These are phyloP conservation scores for Cyprinodon variegatus DNA, from an alignment of 2,113 vertebrate genomes.

Conservation along the genomic window DNA sequence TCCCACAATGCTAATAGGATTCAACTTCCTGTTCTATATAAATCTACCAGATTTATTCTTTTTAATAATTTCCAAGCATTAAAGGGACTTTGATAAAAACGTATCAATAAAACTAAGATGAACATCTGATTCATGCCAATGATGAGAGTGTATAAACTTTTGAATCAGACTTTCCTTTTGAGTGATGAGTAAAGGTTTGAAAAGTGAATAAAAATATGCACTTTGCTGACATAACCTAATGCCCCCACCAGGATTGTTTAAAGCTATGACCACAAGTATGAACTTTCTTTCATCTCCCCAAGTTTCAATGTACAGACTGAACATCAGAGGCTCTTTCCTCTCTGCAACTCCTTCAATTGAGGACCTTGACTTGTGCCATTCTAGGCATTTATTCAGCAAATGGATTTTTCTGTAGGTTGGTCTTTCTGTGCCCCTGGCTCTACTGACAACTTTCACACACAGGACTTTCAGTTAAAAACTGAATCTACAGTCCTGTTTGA, in stretches of 20 bases:
- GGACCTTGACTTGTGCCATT: slow-evolving; percentile 43
- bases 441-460: slow-evolving; percentile 32
- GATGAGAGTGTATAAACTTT: background rate
- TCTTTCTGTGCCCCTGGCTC: slow-evolving; percentile 32
- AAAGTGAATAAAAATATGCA: background rate
- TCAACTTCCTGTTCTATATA: too few relatives aligned
- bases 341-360: slow-evolving; percentile 43
- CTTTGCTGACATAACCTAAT: slow-evolving; percentile 33
- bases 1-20: too few relatives aligned
- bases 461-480: slow-evolving; percentile 21
- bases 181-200: background rate
- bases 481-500: slow-evolving; percentile 3
- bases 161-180: background rate
- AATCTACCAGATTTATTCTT: background rate
- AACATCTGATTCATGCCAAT: background rate
- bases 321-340: slow-evolving; percentile 31
- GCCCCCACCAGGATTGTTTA: slow-evolving; percentile 34
- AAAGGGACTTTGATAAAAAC: background rate
- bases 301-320: slow-evolving; percentile 16
- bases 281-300: slow-evolving; percentile 29
- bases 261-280: slow-evolving; percentile 41
- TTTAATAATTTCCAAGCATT: background rate
- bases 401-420: slow-evolving; percentile 48
- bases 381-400: slow-evolving; percentile 62
- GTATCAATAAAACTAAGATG: background rate